Percentiles rank a stretch among this genome's conserved stretches.
Evolutionary conservation across 23 tunicate species (phyloP).

Genomic region (Styela plicata): DNA sequence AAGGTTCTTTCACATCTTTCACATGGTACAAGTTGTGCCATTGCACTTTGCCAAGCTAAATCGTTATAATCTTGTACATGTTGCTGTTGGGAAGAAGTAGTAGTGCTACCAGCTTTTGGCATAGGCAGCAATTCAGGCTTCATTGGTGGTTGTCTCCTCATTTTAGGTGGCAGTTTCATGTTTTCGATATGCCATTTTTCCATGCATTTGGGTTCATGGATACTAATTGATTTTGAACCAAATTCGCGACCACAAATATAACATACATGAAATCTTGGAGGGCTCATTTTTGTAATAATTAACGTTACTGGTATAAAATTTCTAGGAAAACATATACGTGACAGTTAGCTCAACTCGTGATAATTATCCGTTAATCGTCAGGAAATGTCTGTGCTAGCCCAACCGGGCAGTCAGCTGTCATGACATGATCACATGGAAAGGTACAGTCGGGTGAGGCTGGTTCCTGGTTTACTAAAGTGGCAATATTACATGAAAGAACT

Average conservation of each 20-base stretch:
- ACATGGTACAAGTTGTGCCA: conserved; percentile 72
- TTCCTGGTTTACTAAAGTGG: no score
- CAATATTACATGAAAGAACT: no score
- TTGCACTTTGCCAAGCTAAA: conserved; percentile 71
- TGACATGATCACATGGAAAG: no score
- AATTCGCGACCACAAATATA: conserved; percentile 89
- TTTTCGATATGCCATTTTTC: conserved; percentile 83
- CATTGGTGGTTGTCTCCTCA: conserved; percentile 53
- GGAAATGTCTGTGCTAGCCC: no score
- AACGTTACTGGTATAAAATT: no score
- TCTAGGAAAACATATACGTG: no score
- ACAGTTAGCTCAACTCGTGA: no score
- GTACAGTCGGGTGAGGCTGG: no score
- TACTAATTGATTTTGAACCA: conserved; percentile 68
- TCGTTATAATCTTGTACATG: conserved; percentile 47
- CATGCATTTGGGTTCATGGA: conserved; percentile 84
- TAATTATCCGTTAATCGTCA: no score
- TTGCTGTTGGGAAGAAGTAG: background rate
- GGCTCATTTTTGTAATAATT: no score
- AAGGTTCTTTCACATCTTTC: conserved; percentile 72
- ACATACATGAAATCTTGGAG: conserved; percentile 71
- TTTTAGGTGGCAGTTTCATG: conserved; percentile 52
- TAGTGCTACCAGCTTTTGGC: background rate
- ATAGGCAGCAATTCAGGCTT: conserved; percentile 63
- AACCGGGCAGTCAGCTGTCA: no score